phyloP scores from a whole-genome alignment of 2,797 vertebrate species.

The Hydrolagus colliei region DNA sequence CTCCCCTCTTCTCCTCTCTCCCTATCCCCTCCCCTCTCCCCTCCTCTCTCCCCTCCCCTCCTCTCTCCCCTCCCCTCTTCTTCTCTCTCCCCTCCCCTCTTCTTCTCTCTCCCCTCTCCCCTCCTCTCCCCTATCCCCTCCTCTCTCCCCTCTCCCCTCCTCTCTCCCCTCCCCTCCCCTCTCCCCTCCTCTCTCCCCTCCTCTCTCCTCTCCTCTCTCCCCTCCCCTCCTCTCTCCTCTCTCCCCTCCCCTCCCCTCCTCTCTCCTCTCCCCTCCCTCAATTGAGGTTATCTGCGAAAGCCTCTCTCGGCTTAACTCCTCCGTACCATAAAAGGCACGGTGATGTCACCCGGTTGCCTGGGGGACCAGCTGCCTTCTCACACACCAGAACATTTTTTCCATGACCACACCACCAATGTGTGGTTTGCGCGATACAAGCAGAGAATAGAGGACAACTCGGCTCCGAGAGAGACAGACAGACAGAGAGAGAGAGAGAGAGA shows the following conservation, averaged over 20 bases:
- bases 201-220: not conserved
- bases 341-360: conserved; percentile 4
- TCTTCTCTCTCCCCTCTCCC: not conserved
- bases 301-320: not conserved
- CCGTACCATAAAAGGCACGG: not conserved
- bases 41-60: too few species aligned
- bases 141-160: not conserved
- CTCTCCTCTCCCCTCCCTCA: not conserved
- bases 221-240: not conserved
- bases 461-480: too few species aligned
- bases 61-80: not conserved
- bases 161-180: not conserved
- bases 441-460: too few species aligned
- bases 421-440: conserved; percentile 11
- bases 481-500: too few species aligned
- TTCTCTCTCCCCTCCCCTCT: not conserved
- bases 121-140: not conserved
- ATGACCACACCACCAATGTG: conserved; percentile 2
- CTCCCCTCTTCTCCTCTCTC: not conserved
- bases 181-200: not conserved
- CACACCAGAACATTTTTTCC: conserved; percentile 12
- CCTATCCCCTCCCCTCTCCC: not conserved
- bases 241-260: not conserved
- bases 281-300: not conserved
- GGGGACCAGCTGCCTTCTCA: conserved; percentile 11